Percentiles rank a stretch among this genome's conserved stretches.
phyloP scores from a whole-genome alignment of 2,797 vertebrate species.

The Anniella stebbinsi region DNA sequence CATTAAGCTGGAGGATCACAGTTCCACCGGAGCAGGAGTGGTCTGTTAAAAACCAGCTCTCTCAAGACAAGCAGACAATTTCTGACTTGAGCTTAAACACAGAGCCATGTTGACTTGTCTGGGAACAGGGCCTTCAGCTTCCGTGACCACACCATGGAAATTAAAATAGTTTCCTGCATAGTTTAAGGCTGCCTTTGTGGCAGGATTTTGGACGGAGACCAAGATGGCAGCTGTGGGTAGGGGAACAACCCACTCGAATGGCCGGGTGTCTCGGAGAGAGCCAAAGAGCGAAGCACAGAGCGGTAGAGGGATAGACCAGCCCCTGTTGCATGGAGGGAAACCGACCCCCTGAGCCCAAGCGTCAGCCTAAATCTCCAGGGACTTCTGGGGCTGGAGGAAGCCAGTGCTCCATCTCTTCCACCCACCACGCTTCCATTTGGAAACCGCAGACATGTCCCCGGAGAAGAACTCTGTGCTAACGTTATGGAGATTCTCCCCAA shows the following conservation, averaged over 20 bases:
- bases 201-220: background rate
- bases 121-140: background rate
- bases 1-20: background rate
- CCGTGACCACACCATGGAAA: background rate
- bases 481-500: too few species aligned
- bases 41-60: background rate
- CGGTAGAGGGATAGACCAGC: background rate
- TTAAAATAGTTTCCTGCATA: background rate
- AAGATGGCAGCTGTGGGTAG: background rate
- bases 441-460: background rate
- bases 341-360: too few species aligned
- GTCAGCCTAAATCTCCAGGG: background rate
- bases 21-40: background rate
- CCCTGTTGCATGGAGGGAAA: background rate
- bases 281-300: too few species aligned
- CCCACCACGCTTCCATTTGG: too few species aligned
- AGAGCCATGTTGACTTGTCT: too few species aligned
- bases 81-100: background rate
- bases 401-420: background rate
- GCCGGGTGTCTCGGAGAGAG: background rate
- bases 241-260: too few species aligned
- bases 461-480: background rate
- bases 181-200: background rate
- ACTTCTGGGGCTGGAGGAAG: accelerated
- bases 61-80: background rate